A percentile compares a stretch with the other conserved stretches of the same genome.
Evolutionary conservation across 2,888 invertebrate genomes (phyloP).

Genomic region (Apantesis nais): DNA sequence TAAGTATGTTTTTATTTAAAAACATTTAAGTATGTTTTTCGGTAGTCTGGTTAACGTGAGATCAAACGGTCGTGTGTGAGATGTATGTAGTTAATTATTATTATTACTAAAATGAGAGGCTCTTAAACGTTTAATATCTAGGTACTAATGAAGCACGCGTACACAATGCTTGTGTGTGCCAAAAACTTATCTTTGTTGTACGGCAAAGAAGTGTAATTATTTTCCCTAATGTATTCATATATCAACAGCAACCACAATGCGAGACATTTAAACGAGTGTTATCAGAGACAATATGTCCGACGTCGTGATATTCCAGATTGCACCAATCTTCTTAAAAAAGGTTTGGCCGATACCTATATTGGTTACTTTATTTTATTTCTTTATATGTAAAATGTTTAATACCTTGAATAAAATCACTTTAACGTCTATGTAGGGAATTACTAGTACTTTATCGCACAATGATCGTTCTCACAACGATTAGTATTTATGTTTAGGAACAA

Average conservation of each 20-base stretch:
- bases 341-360: background rate
- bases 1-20: too few relatives aligned
- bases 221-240: constrained; percentile 17
- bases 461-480: too few relatives aligned
- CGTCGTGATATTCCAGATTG: constrained; percentile 6
- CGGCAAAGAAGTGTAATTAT: constrained; percentile 4
- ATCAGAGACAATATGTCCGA: constrained; percentile 16
- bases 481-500: too few relatives aligned
- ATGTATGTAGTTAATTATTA: too few relatives aligned
- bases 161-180: background rate
- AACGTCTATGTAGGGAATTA: too few relatives aligned
- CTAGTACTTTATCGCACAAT: too few relatives aligned
- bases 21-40: too few relatives aligned
- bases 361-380: background rate
- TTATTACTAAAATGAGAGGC: background rate
- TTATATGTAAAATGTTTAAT: background rate
- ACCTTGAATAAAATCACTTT: too few relatives aligned
- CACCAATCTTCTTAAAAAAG: constrained; percentile 6
- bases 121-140: background rate
- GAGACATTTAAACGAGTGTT: background rate
- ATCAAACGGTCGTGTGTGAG: too few relatives aligned
- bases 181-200: background rate
- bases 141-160: background rate
- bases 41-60: too few relatives aligned
- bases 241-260: constrained; percentile 9